Conservation (phyloP, 2,113 vertebrate genomes). For the Mobula hypostoma region DNA sequence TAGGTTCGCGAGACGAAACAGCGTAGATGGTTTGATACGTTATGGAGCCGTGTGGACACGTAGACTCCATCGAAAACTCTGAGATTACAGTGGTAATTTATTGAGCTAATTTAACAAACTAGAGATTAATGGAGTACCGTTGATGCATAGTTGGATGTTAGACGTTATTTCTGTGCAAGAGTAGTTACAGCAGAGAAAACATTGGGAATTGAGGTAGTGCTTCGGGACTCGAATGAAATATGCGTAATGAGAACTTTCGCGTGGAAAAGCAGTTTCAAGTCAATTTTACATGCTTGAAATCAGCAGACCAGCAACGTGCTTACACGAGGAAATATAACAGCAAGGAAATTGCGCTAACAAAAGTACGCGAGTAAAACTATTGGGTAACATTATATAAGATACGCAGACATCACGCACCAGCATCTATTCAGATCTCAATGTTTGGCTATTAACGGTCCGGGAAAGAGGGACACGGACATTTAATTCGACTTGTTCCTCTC, state of each 20-base stretch:
- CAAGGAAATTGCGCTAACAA: neutral
- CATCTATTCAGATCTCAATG: neutral
- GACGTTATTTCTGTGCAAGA: neutral
- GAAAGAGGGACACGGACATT: neutral
- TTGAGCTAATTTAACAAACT: neutral
- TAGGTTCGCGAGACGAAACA: neutral
- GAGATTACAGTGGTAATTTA: neutral
- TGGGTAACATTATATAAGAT: neutral
- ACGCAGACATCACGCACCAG: neutral
- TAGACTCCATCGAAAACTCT: neutral
- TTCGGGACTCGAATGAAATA: neutral
- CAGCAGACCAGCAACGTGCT: neutral
- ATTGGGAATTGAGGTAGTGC: neutral
- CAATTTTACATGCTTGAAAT: neutral
- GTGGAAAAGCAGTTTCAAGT: neutral
- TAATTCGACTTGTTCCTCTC: constrained; percentile 1
- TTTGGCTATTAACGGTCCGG: neutral
- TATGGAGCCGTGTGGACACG: neutral
- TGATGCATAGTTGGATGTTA: neutral
- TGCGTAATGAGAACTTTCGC: neutral
- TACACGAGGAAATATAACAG: neutral
- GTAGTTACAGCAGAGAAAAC: neutral
- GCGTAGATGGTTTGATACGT: neutral
- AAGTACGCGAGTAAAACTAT: neutral
- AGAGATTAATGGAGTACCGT: neutral